These are phyloP conservation scores for Ctenopoma kingsleyae DNA, from an alignment of 2,797 vertebrate species.

Conservation along the genomic window DNA sequence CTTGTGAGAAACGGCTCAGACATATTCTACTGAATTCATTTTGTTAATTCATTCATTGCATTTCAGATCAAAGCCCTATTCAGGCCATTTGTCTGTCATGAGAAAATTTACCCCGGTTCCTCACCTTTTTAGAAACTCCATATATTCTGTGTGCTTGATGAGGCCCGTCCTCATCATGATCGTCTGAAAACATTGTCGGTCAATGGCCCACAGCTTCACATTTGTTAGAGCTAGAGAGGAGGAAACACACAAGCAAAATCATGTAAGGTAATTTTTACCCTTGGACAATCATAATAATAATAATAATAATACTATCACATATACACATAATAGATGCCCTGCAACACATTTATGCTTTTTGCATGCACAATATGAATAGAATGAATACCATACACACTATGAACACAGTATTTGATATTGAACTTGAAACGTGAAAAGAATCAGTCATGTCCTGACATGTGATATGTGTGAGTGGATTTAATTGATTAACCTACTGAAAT, in stretches of 20 bases:
- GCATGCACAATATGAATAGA: constrained; percentile 4
- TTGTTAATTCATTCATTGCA: constrained; percentile 60
- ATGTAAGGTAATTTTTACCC: constrained; percentile 20
- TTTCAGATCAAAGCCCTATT: constrained; percentile 62
- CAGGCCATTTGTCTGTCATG: constrained; percentile 27
- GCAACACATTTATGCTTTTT: constrained; percentile 20
- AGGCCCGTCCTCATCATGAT: constrained; percentile 89
- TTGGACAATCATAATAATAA: constrained; percentile 31
- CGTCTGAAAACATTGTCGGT: constrained; percentile 87
- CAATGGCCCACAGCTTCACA: constrained; percentile 87
- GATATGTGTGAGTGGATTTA: constrained; percentile 5
- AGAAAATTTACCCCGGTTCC: constrained; percentile 15
- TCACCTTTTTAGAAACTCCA: constrained; percentile 87
- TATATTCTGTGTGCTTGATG: constrained; percentile 86
- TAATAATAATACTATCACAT: constrained; percentile 4
- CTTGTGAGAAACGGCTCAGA: constrained; percentile 24
- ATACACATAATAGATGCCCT: constrained; percentile 3
- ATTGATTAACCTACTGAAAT: background rate
- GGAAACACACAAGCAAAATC: constrained; percentile 41
- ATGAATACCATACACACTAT: constrained; percentile 2
- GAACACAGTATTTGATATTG: constrained; percentile 1
- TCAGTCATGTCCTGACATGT: constrained; percentile 4
- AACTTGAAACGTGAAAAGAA: constrained; percentile 11
- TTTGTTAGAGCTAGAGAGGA: constrained; percentile 78
- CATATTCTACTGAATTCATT: constrained; percentile 46